Conservation (phyloP, 2,797 vertebrate species). For the Myripristis murdjan region DNA sequence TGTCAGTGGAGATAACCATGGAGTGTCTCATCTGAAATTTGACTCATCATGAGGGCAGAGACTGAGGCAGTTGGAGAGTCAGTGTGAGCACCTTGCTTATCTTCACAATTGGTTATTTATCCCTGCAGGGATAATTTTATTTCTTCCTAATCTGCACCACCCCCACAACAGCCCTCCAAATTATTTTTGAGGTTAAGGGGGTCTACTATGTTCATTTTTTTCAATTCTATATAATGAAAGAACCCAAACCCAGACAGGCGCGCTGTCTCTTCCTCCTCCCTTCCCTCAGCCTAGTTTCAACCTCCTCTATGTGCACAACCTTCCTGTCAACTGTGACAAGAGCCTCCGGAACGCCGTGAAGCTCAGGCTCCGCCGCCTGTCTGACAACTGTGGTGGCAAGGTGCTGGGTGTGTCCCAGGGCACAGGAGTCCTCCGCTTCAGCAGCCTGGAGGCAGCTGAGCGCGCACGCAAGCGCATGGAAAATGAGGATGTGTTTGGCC, state of each 20-base stretch:
- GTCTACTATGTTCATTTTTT: constrained; percentile 32
- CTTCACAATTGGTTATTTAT: constrained; percentile 1
- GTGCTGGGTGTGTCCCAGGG: constrained; percentile 93
- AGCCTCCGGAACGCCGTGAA: constrained; percentile 87
- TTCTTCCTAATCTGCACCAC: constrained; percentile 2
- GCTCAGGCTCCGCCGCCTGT: constrained; percentile 95
- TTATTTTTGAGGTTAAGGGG: constrained; percentile 32
- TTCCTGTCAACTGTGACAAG: constrained; percentile 96
- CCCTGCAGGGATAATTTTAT: background rate
- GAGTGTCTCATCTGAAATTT: constrained; percentile 24
- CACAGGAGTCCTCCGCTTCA: constrained; percentile 93
- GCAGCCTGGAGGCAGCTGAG: constrained; percentile 92
- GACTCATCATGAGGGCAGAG: constrained; percentile 9
- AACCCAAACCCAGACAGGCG: constrained; percentile 80
- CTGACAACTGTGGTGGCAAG: constrained; percentile 98
- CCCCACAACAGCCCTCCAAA: constrained; percentile 13
- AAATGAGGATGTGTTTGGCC: constrained; percentile 97
- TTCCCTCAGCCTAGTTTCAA: constrained; percentile 93
- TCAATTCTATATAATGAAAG: constrained; percentile 51
- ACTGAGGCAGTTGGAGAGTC: constrained; percentile 20
- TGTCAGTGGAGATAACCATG: constrained; percentile 13
- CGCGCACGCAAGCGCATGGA: constrained; percentile 97
- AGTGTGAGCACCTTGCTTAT: constrained; percentile 26
- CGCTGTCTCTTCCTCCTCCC: constrained; percentile 82
- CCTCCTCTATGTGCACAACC: constrained; percentile 96